These are phyloP conservation scores for Philonicus albiceps DNA, from an alignment of 2,888 invertebrate species.

Conservation along the genomic window DNA sequence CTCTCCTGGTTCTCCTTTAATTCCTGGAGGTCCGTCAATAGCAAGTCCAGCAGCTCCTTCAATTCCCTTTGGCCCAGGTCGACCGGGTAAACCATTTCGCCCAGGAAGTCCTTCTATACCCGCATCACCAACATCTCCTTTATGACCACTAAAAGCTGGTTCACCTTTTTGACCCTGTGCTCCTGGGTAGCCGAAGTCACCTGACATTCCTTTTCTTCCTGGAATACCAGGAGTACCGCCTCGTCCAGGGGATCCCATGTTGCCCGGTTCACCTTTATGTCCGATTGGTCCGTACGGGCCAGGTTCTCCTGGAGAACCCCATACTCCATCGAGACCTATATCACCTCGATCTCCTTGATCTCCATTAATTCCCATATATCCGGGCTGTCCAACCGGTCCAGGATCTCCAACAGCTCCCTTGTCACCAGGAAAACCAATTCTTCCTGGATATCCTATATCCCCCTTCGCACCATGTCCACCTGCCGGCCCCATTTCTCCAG, in stretches of 20 bases:
- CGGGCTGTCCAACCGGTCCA: constrained; percentile 69
- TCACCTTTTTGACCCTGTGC: constrained; percentile 52
- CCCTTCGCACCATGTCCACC: constrained; percentile 63
- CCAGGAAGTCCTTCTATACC: constrained; percentile 69
- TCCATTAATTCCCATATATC: constrained; percentile 68
- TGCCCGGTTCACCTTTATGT: constrained; percentile 57
- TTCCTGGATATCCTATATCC: constrained; percentile 64
- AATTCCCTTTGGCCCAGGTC: constrained; percentile 67
- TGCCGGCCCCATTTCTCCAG: constrained; percentile 58
- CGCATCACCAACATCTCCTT: constrained; percentile 64
- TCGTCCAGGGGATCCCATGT: constrained; percentile 55
- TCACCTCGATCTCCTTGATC: constrained; percentile 67
- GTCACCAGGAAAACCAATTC: constrained; percentile 62
- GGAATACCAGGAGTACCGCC: constrained; percentile 41
- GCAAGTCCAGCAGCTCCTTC: constrained; percentile 67
- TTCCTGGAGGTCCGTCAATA: constrained; percentile 64
- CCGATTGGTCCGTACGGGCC: constrained; percentile 62
- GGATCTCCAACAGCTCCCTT: constrained; percentile 62
- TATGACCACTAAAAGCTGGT: constrained; percentile 64
- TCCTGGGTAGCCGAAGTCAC: constrained; percentile 65
- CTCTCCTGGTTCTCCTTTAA: constrained; percentile 71
- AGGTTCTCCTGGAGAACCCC: constrained; percentile 56
- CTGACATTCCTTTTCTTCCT: constrained; percentile 54
- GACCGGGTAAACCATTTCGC: constrained; percentile 60
- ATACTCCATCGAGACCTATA: constrained; percentile 64